phyloP scores from a whole-genome alignment of 2,888 invertebrate genomes.

The Pollenia labialis region DNA sequence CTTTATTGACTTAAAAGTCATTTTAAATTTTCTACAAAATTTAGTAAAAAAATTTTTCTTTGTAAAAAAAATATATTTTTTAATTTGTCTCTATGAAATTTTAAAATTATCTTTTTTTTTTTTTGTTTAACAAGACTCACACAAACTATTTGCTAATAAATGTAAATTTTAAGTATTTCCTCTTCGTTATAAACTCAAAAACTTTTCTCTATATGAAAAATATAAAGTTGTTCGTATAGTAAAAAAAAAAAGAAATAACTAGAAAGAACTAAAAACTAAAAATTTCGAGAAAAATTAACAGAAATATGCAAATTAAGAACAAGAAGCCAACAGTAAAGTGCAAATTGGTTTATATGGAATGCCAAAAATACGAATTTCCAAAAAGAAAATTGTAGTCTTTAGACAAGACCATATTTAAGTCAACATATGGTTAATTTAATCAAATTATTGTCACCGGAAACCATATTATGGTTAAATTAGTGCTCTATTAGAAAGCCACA shows the following conservation, averaged over 20 bases:
- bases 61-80: not conserved
- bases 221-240: constrained; percentile 13
- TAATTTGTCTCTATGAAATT: constrained; percentile 5
- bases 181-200: constrained; percentile 80
- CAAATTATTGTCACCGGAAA: too few relatives aligned
- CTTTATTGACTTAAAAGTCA: too few relatives aligned
- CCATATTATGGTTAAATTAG: too few relatives aligned
- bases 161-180: constrained; percentile 83
- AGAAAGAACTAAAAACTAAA: constrained; percentile 65
- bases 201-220: constrained; percentile 53
- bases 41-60: not conserved
- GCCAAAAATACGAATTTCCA: too few relatives aligned
- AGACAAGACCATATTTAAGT: too few relatives aligned
- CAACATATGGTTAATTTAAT: too few relatives aligned
- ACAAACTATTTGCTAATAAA: constrained; percentile 77
- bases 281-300: constrained; percentile 82
- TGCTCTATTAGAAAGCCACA: too few relatives aligned
- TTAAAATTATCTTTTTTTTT: constrained; percentile 13
- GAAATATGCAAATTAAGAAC: constrained; percentile 82
- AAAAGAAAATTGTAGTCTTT: too few relatives aligned
- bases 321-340: constrained; percentile 73
- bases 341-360: constrained; percentile 26
- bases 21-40: not conserved
- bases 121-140: constrained; percentile 50
- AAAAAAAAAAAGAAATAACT: constrained; percentile 29